Conservation (phyloP, 2,888 invertebrate genomes). For the Rotaria macrura region DNA sequence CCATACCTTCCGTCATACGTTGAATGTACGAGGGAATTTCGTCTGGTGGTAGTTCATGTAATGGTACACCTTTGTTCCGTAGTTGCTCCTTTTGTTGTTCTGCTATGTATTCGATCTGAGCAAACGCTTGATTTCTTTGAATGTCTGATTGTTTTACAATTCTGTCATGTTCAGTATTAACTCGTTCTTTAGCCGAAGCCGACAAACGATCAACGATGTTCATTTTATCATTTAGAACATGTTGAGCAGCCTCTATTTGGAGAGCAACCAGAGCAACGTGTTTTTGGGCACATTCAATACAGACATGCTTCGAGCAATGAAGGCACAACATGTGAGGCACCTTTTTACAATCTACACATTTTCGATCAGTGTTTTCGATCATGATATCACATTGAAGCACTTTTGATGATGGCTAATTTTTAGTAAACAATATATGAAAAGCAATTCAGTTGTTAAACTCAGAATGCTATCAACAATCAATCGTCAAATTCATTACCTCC, state of each 20-base stretch:
- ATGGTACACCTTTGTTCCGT: background rate
- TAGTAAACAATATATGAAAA: too few species aligned
- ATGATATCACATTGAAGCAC: too few species aligned
- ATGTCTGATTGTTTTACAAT: background rate
- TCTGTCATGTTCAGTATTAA: background rate
- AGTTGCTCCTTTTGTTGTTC: background rate
- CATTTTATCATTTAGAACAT: background rate
- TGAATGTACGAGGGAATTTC: background rate
- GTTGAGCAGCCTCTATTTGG: background rate
- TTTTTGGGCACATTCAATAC: background rate
- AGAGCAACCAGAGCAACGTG: background rate
- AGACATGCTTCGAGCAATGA: background rate
- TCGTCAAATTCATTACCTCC: too few species aligned
- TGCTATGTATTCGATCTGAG: background rate
- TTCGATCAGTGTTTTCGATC: background rate
- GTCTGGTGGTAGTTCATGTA: background rate
- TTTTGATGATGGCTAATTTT: too few species aligned
- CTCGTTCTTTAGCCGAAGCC: background rate
- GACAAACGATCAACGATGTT: background rate
- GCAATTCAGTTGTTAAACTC: too few species aligned
- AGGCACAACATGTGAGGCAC: background rate
- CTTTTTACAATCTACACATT: background rate
- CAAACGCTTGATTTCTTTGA: background rate
- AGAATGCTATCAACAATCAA: too few species aligned
- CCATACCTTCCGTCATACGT: background rate